Evolutionary conservation across 2,113 vertebrate species (phyloP).

Genomic region (Orthochromis malagaraziensis): DNA sequence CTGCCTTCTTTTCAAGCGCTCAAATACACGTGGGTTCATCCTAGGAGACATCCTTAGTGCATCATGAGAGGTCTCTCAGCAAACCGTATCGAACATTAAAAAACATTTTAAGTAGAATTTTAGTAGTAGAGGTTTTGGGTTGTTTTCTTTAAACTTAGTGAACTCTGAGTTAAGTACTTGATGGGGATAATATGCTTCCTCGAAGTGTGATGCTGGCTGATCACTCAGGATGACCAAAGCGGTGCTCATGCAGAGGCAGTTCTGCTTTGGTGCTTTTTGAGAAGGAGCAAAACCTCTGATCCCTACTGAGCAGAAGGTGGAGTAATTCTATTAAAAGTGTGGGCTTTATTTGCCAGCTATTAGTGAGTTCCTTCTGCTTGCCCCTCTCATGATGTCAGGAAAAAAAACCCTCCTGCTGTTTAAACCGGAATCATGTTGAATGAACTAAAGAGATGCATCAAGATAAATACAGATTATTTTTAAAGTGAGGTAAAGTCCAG

Average conservation of each 20-base stretch:
- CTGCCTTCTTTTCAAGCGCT: neutral
- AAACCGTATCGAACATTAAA: neutral
- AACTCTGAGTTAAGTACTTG: fast-evolving
- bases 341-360: neutral
- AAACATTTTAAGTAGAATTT: neutral
- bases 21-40: fast-evolving
- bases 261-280: neutral
- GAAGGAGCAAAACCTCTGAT: fast-evolving
- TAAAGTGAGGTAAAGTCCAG: fast-evolving
- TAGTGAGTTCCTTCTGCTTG: neutral
- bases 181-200: neutral
- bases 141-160: neutral
- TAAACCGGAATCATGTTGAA: neutral
- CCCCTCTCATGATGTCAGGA: neutral
- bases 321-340: neutral
- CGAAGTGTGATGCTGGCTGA: neutral
- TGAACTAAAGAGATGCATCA: fast-evolving
- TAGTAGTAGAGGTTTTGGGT: neutral
- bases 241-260: neutral
- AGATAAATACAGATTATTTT: fast-evolving
- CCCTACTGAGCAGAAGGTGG: fast-evolving
- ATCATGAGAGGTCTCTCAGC: neutral
- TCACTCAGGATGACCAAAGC: neutral
- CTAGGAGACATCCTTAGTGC: neutral
- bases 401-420: neutral